These are phyloP conservation scores for Gadus chalcogrammus DNA, from an alignment of 2,113 vertebrate genomes.

Conservation along the genomic window DNA sequence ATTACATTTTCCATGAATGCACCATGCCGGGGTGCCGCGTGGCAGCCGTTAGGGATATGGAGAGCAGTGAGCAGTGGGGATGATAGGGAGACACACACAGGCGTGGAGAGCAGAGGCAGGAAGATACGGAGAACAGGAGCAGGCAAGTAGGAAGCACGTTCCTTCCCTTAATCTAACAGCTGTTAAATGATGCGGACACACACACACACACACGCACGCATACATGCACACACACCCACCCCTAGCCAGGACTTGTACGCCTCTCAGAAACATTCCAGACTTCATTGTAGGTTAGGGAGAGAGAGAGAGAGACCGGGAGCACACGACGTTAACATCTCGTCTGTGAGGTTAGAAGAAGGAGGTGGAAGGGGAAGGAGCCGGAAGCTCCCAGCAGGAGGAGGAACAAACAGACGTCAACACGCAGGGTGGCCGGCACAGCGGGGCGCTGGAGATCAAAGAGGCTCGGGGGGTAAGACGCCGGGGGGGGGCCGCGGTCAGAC, in stretches of 20 bases:
- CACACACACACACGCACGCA: slow-evolving; percentile 43
- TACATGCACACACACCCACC: slow-evolving; percentile 22
- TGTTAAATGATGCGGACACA: background rate
- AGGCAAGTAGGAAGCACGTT: slow-evolving; percentile 12
- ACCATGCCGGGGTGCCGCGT: background rate
- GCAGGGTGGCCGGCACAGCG: too few species aligned
- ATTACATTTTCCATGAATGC: too few species aligned
- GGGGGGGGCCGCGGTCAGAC: too few species aligned
- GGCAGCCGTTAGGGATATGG: slow-evolving; percentile 31
- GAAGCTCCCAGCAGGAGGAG: too few species aligned
- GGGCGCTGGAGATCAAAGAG: too few species aligned
- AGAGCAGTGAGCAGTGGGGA: slow-evolving; percentile 25
- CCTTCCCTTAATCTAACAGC: too few species aligned
- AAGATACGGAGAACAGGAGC: slow-evolving; percentile 26
- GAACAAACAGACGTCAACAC: too few species aligned
- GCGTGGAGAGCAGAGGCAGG: slow-evolving; percentile 33
- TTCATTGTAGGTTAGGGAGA: background rate
- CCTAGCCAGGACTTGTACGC: slow-evolving; percentile 9
- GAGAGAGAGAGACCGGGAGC: too few species aligned
- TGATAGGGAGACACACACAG: slow-evolving; percentile 23
- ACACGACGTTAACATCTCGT: background rate
- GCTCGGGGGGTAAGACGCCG: too few species aligned
- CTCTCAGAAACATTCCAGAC: background rate
- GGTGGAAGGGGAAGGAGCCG: too few species aligned
- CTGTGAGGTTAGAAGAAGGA: background rate